Evolutionary conservation across 2,113 vertebrate genomes (phyloP).

Genomic region (Lepus europaeus): DNA sequence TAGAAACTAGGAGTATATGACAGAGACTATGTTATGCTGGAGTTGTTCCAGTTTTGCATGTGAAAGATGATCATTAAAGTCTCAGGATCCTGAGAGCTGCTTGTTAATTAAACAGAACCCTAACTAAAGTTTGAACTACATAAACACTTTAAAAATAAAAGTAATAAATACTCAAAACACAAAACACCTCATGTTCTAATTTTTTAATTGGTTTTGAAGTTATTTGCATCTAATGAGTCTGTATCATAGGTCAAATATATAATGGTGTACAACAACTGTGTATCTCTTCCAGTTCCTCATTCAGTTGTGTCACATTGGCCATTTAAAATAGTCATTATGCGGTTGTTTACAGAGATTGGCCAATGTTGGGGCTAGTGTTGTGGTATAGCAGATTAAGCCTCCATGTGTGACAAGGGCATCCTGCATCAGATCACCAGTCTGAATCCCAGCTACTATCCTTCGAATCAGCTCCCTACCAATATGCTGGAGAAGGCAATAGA

Average conservation of each 20-base stretch:
- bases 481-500: no score
- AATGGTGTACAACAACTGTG: not conserved
- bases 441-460: no score
- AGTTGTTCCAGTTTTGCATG: not conserved
- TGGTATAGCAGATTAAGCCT: no score
- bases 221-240: not conserved
- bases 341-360: not conserved
- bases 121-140: not conserved
- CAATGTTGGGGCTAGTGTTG: no score
- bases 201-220: not conserved
- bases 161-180: not conserved
- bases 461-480: no score
- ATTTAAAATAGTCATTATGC: not conserved
- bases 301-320: not conserved
- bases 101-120: not conserved
- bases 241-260: not conserved
- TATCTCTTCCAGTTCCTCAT: not conserved
- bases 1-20: not conserved
- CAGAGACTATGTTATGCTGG: not conserved
- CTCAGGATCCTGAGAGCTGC: not conserved
- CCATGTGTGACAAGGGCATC: no score
- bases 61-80: not conserved
- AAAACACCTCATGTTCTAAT: not conserved
- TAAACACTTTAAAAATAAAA: not conserved
- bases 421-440: no score